Evolutionary conservation across 2,113 vertebrate species (phyloP), one percentile per base, ranked within the genome.

Genomic region (Dipodomys spectabilis): DNA sequence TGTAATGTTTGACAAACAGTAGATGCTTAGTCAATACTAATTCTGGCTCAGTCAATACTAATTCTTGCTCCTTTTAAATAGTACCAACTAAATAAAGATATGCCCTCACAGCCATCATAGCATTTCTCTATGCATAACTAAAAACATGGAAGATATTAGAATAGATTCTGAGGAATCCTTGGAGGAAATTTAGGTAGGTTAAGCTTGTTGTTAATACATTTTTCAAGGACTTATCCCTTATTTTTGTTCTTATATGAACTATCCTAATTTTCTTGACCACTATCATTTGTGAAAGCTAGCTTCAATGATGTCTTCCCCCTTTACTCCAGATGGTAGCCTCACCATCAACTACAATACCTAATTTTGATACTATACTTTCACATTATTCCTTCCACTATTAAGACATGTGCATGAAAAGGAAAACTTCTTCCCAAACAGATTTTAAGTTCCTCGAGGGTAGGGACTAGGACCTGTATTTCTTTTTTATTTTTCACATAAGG

Each of bases 211-310:
- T 68, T 71, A 49, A 13, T 49, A 57, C 90, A 32, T 28, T 35
- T 60, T 88, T 82, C 12, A 32, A 69, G 20, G 22, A 45, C 45
- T 45, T 69, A 8, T 73, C 30, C 57, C 6, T 30, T 0, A 67
- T 25, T n/a, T 91, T 86, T 80, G 8, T 92, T 94, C 53, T 69
- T 90, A 75, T 71, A 25, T 77, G 69, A 95, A 86, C 88, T 94
- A 94, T 25, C 32, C 9, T 69, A 65, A 73, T 60, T 94, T 93
- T 88, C 39, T 39, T 89, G 28, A 68, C 32, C 73, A 94, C 2
- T 87, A 11, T 92, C 62, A 81, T 89, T 94, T 39, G 81, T 94
- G 67, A 91, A 84, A 27, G 10, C 25, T 89, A 12, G 4, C 23
- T 32, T 87, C 25, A 84, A 28, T 74, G 60, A 92, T 69, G 9